These are phyloP conservation scores for Spheniscus mendiculus DNA, from an alignment of 2,113 vertebrate genomes.

Conservation along the genomic window DNA sequence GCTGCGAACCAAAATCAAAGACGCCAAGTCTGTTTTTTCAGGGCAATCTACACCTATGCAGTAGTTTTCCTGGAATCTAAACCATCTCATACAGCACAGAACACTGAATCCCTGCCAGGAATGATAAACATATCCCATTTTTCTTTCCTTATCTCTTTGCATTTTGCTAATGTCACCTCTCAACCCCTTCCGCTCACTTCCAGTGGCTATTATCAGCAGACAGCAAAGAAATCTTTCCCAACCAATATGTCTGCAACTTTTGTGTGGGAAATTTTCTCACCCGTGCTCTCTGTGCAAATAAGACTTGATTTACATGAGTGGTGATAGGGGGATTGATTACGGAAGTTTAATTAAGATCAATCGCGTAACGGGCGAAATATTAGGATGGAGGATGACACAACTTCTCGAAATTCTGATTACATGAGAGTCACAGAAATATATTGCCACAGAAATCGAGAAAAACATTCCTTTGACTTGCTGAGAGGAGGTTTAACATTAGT, in stretches of 20 bases:
- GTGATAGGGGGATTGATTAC: not conserved
- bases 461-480: not conserved
- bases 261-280: conserved; percentile 16
- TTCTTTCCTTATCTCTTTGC: conserved; percentile 65
- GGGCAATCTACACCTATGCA: not conserved
- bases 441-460: not conserved
- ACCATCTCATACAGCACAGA: not conserved
- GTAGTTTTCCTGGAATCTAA: conserved; percentile 47
- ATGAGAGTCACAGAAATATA: not conserved
- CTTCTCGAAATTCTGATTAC: not conserved
- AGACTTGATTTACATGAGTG: not conserved
- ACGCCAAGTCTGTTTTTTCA: not conserved
- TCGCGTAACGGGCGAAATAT: not conserved
- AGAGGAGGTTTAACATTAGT: not conserved
- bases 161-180: conserved; percentile 55
- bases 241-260: not conserved
- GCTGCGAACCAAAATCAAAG: not conserved
- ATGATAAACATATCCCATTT: conserved; percentile 62
- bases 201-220: conserved; percentile 59
- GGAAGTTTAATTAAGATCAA: not conserved
- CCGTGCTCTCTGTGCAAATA: accelerated
- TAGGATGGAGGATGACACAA: not conserved
- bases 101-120: conserved; percentile 49
- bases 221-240: conserved; percentile 41
- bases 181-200: conserved; percentile 29